These are phyloP conservation scores for Danaus melanippus DNA, from an alignment of 1,140 invertebrate genomes.

Conservation along the genomic window DNA sequence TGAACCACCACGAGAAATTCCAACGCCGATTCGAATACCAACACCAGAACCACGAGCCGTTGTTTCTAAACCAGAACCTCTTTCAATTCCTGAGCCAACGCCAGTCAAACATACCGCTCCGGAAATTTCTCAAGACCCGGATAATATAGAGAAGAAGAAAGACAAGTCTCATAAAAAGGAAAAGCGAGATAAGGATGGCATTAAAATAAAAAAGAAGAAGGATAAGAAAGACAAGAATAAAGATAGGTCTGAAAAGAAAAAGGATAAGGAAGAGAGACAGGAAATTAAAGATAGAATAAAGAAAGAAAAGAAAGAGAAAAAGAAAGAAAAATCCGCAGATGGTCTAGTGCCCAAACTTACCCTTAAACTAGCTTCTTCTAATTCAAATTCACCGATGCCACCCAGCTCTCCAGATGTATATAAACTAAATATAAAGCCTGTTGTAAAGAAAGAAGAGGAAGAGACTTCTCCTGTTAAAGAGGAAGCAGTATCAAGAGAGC, in stretches of 20 bases:
- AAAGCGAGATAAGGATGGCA: constrained; percentile 78
- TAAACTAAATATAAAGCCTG: constrained; percentile 83
- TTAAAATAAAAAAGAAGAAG: constrained; percentile 82
- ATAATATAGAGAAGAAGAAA: constrained; percentile 75
- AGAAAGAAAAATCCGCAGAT: constrained; percentile 74
- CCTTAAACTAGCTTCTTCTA: constrained; percentile 80
- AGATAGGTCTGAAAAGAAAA: constrained; percentile 74
- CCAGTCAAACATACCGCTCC: constrained; percentile 25
- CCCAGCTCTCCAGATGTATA: constrained; percentile 77
- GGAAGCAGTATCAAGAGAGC: constrained; percentile 51
- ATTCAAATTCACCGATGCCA: constrained; percentile 74
- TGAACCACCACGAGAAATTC: constrained; percentile 35
- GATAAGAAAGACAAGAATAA: constrained; percentile 81
- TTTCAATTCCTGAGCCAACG: constrained; percentile 20
- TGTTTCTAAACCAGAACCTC: constrained; percentile 15
- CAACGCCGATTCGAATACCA: constrained; percentile 17
- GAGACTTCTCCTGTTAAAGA: constrained; percentile 44
- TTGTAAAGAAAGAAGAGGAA: constrained; percentile 77
- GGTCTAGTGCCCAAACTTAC: constrained; percentile 83
- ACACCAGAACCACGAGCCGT: constrained; percentile 19
- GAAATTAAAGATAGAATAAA: constrained; percentile 75
- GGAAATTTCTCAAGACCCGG: constrained; percentile 50
- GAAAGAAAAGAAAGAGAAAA: constrained; percentile 74
- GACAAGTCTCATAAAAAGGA: constrained; percentile 81
- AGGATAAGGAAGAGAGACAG: constrained; percentile 74